phyloP scores from a whole-genome alignment of 2,113 vertebrate species.

The Amia ocellicauda region DNA sequence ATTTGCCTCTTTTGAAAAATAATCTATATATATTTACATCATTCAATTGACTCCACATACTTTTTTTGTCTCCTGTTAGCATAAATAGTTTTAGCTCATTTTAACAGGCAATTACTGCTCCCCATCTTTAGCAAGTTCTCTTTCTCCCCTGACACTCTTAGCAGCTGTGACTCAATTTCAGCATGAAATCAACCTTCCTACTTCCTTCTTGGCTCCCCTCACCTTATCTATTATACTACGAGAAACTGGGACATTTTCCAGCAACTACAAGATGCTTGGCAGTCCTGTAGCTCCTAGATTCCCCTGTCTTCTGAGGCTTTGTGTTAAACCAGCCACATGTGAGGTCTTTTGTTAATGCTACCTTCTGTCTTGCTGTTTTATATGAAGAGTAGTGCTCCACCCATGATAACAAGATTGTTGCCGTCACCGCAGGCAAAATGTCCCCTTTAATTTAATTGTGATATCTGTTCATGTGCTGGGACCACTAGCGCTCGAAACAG shows the following conservation, averaged over 20 bases:
- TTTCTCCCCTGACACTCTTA: not conserved
- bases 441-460: too few relatives aligned
- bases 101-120: not conserved
- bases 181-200: not conserved
- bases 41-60: too few relatives aligned
- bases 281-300: not conserved
- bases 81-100: not conserved
- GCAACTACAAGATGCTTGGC: not conserved
- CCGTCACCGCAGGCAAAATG: too few relatives aligned
- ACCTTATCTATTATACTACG: not conserved
- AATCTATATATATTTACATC: too few relatives aligned
- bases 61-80: not conserved
- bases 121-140: not conserved
- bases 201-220: not conserved
- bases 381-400: too few relatives aligned
- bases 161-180: not conserved
- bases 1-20: too few relatives aligned
- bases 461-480: too few relatives aligned
- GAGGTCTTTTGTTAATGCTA: not conserved
- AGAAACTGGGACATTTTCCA: not conserved
- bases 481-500: too few relatives aligned
- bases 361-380: too few relatives aligned
- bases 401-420: too few relatives aligned
- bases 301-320: not conserved
- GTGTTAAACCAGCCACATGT: not conserved